A percentile compares a stretch with the other conserved stretches of the same genome.
Evolutionary conservation across 2,888 invertebrate species (phyloP).

Genomic region (Drosophila pseudotalamancana): DNA sequence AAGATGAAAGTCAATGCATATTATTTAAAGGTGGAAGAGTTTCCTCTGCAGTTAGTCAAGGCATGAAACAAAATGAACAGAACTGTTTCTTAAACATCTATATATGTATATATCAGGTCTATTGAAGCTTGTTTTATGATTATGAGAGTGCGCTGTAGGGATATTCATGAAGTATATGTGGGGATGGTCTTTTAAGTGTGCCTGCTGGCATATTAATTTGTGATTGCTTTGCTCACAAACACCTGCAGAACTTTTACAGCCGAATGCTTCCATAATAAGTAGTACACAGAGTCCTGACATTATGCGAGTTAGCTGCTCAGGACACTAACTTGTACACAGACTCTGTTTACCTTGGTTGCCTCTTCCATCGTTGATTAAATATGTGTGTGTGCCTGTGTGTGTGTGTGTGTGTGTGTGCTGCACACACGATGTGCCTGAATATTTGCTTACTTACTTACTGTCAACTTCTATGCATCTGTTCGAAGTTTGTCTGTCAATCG

Average conservation of each 20-base stretch:
- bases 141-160: slow-evolving; percentile 23
- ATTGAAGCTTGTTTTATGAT: slow-evolving; percentile 34
- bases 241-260: slow-evolving; percentile 48
- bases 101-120: slow-evolving; percentile 3
- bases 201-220: slow-evolving; percentile 53
- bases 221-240: slow-evolving; percentile 36
- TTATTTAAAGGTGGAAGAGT: background rate
- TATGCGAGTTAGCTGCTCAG: slow-evolving; percentile 11
- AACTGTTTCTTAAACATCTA: too few relatives aligned
- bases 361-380: slow-evolving; percentile 39
- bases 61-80: slow-evolving; percentile 14
- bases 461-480: slow-evolving; percentile 14
- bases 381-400: slow-evolving; percentile 7
- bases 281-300: slow-evolving; percentile 24
- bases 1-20: slow-evolving; percentile 2
- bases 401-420: slow-evolving; percentile 8
- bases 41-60: background rate
- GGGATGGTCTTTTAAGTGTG: slow-evolving; percentile 36
- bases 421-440: slow-evolving; percentile 28
- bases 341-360: slow-evolving; percentile 20
- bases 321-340: background rate
- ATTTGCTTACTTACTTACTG: slow-evolving; percentile 38
- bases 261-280: slow-evolving; percentile 36
- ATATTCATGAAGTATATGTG: slow-evolving; percentile 24
- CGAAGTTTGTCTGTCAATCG: slow-evolving; percentile 41